Conservation (phyloP, 2,113 vertebrate genomes). For the Nibea albiflora region DNA sequence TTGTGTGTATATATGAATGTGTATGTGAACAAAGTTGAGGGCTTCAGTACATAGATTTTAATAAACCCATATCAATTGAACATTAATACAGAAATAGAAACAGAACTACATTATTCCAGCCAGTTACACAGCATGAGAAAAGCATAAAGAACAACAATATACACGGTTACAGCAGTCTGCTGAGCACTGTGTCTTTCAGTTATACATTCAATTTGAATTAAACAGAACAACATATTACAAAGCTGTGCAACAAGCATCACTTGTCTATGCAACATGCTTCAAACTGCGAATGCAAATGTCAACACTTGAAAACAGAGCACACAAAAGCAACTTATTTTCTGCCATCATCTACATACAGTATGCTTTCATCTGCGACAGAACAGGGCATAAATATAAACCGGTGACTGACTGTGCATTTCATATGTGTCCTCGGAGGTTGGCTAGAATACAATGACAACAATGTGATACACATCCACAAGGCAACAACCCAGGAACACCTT, state of each 20-base stretch:
- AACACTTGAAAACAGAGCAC: neutral
- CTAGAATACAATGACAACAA: neutral
- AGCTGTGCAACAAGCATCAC: neutral
- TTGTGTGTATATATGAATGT: neutral
- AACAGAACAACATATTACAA: neutral
- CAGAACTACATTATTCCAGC: neutral
- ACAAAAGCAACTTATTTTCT: neutral
- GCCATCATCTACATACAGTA: neutral
- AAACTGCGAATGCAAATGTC: neutral
- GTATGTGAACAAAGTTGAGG: neutral
- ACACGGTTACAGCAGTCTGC: neutral
- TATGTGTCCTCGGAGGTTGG: neutral
- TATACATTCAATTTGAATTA: constrained; percentile 7
- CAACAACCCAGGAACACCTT: neutral
- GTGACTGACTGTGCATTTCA: neutral
- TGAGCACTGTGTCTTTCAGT: neutral
- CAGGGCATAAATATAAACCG: neutral
- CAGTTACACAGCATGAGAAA: neutral
- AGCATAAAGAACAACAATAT: constrained; percentile 1
- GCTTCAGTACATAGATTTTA: neutral
- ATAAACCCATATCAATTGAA: neutral
- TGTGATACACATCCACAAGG: neutral
- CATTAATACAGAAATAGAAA: neutral
- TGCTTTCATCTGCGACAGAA: too few species aligned
- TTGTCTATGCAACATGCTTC: neutral